These are phyloP conservation scores for Dinothrombium tinctorium DNA, from an alignment of 1,140 invertebrate species.

Conservation along the genomic window DNA sequence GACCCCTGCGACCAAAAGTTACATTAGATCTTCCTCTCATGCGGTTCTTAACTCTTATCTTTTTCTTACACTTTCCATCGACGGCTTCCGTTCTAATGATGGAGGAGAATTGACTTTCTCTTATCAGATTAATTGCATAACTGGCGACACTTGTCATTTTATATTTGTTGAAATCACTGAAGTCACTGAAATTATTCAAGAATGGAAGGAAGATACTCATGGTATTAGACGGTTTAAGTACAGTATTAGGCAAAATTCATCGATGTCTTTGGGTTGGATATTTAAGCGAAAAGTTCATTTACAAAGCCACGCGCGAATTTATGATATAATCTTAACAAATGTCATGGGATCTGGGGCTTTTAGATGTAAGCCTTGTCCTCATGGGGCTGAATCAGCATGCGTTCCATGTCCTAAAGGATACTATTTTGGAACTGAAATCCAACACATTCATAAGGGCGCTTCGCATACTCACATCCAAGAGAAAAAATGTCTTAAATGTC, in stretches of 20 bases:
- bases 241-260: slow-evolving; percentile 4
- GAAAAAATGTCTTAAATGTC: slow-evolving; percentile 23
- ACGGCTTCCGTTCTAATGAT: slow-evolving; percentile 25
- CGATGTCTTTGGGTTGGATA: slow-evolving; percentile 28
- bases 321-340: slow-evolving; percentile 32
- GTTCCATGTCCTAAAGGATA: slow-evolving; percentile 12
- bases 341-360: slow-evolving; percentile 30
- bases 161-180: neutral
- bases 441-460: no score
- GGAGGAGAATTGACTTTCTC: slow-evolving; percentile 26
- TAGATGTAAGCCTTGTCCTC: slow-evolving; percentile 28
- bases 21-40: slow-evolving; percentile 8
- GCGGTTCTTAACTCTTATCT: slow-evolving; percentile 21
- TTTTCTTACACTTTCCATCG: slow-evolving; percentile 25
- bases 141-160: slow-evolving; percentile 23
- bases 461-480: neutral
- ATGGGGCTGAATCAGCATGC: slow-evolving; percentile 18
- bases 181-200: neutral
- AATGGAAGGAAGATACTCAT: neutral
- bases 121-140: slow-evolving; percentile 27
- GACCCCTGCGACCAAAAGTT: neutral
- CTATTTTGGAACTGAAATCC: slow-evolving; percentile 1
- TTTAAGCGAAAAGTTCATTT: slow-evolving; percentile 24
- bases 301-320: slow-evolving; percentile 27
- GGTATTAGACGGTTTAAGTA: neutral